Conservation (phyloP, 2,113 vertebrate genomes). For the Tylochromis polylepis region DNA sequence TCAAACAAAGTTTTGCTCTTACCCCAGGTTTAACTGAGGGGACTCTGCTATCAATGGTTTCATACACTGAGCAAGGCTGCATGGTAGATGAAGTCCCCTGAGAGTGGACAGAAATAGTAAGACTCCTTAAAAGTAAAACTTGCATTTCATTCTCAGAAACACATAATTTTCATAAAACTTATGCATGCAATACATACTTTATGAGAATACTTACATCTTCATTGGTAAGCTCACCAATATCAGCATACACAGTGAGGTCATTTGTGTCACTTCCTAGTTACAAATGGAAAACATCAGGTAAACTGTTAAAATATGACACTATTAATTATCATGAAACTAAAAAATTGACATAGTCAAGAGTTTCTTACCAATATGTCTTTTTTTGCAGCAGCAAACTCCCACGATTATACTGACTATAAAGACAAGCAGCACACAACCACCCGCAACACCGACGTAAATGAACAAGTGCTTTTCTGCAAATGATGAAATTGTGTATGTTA, state of each 20-base stretch:
- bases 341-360: neutral
- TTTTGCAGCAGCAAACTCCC: neutral
- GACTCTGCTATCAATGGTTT: constrained; percentile 8
- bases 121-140: neutral
- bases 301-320: neutral
- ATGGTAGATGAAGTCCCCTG: neutral
- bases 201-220: neutral
- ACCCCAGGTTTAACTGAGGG: neutral
- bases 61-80: constrained; percentile 42
- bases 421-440: neutral
- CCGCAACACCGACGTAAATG: neutral
- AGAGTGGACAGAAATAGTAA: neutral
- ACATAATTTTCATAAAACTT: neutral
- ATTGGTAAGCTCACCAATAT: neutral
- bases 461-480: accelerated
- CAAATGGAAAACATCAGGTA: neutral
- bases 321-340: neutral
- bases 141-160: neutral
- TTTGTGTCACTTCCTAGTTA: neutral
- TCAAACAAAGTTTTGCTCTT: neutral
- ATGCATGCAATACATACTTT: neutral
- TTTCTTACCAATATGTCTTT: neutral
- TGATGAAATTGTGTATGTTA: accelerated
- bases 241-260: constrained; percentile 29
- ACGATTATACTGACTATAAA: neutral